These are phyloP conservation scores for Parnassius apollo DNA, from an alignment of 2,888 invertebrate genomes.

Conservation along the genomic window DNA sequence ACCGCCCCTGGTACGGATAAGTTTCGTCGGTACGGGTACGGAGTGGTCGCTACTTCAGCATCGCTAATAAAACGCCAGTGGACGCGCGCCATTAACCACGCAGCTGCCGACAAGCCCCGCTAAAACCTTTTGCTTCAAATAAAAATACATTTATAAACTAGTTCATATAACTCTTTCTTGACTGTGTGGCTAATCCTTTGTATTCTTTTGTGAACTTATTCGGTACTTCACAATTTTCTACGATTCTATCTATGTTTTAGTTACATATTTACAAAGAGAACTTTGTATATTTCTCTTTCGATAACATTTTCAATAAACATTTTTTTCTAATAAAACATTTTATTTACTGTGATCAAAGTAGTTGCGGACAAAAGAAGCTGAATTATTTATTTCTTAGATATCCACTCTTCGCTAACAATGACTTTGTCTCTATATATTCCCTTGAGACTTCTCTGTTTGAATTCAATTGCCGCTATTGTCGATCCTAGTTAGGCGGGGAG, in stretches of 20 bases:
- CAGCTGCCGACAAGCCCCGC: conserved; percentile 34
- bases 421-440: conserved; percentile 4
- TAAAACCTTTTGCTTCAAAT: conserved; percentile 33
- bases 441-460: conserved; percentile 10
- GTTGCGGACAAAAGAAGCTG: conserved; percentile 15
- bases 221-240: no score
- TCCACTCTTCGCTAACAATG: conserved; percentile 13
- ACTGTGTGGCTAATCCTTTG: no score
- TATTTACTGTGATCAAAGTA: conserved; percentile 17
- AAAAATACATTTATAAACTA: conserved; percentile 21
- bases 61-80: conserved; percentile 45
- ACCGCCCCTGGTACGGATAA: conserved; percentile 25
- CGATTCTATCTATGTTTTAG: no score
- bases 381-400: conserved; percentile 21
- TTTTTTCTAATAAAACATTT: not conserved
- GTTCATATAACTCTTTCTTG: conserved; percentile 2
- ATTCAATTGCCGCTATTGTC: conserved; percentile 25
- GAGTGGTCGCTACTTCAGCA: conserved; percentile 21
- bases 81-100: conserved; percentile 53
- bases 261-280: no score
- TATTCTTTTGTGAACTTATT: no score
- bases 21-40: conserved; percentile 16
- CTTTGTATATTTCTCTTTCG: no score
- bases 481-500: conserved; percentile 6
- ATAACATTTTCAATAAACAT: no score